Evolutionary conservation across 2,888 invertebrate species (phyloP).

Genomic region (Phalangium opilio): DNA sequence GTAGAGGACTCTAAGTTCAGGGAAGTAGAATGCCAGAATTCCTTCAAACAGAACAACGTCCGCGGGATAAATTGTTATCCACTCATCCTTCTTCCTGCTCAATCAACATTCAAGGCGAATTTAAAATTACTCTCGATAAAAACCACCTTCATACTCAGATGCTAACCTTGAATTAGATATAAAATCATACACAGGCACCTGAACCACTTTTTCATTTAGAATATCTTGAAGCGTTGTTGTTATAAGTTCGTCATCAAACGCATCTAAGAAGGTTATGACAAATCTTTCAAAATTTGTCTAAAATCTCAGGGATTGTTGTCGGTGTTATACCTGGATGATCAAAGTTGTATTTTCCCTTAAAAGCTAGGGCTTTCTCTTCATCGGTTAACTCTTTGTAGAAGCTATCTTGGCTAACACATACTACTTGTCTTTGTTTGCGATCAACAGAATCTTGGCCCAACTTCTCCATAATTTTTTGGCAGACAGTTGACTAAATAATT

Average conservation of each 20-base stretch:
- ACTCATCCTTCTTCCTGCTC: conserved; percentile 25
- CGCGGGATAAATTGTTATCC: conserved; percentile 71
- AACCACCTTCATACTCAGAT: conserved; percentile 14
- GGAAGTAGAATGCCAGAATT: conserved; percentile 94
- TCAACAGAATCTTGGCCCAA: conserved; percentile 83
- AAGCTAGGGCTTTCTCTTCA: conserved; percentile 60
- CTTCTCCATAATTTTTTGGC: conserved; percentile 90
- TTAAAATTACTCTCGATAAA: too few relatives aligned
- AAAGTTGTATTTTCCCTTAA: conserved; percentile 81
- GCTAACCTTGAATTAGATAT: conserved; percentile 69
- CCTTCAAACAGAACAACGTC: conserved; percentile 97
- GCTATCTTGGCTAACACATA: conserved; percentile 88
- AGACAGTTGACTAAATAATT: conserved; percentile 76
- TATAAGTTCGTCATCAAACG: conserved; percentile 80
- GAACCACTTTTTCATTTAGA: conserved; percentile 65
- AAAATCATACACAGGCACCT: conserved; percentile 84
- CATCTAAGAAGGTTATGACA: conserved; percentile 50
- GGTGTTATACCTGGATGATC: conserved; percentile 66
- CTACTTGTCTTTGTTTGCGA: conserved; percentile 72
- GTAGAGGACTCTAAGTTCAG: conserved; percentile 81
- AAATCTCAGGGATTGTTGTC: neutral
- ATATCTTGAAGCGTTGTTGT: conserved; percentile 63
- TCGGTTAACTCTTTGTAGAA: conserved; percentile 79
- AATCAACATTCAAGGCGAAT: too few relatives aligned
- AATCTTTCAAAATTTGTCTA: neutral